Base-by-base conservation (phyloP, 1,140 invertebrate species). In the Centruroides vittatus region DNA sequence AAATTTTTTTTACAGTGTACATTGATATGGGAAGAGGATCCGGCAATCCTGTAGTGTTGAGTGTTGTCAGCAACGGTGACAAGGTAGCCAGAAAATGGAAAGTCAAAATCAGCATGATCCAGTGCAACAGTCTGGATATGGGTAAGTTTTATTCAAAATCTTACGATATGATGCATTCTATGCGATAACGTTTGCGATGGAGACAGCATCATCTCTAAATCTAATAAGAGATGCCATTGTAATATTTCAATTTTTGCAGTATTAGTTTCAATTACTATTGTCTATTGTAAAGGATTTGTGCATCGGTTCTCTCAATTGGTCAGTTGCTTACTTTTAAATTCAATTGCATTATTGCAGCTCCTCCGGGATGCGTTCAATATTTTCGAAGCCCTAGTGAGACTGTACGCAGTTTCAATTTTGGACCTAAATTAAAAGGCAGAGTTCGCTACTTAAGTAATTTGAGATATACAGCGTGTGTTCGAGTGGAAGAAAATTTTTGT, bases 371-470 rank as follows among this genome's bases (percentile, higher is more conserved):
- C 57, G 41, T 69, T 36, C 67, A 68, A 41, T 70, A 70, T 49
- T 67, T 65, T 57, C 47, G 65, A 50, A 67, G 64, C 11, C 67
- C 68, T 13, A 66, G 60, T 34, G 57, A 63, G 50, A 60, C 61
- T 59, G 60, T 68, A 35, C 62, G 72, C 70, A 64, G 71, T 78
- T 86, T 86, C n/a, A 86, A 88, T 51, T 85, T 86, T 65, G 87
- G 69, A 12, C 13, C 49, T 12, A 50, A 47, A 23, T 61, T 64
- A 8, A 64, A 61, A 9, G 51, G 53, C 6, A 54, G 55, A 48
- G 88, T 88, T 0, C 74, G 86, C n/a, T 88, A 91, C 68, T 76
- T 91, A 2, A 88, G 87, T 35, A 91, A 91, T 73, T 86, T 91
- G 70, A 87, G 91, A 69, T 93, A 92, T 70, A 86, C 86, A 59